A percentile compares a stretch with the other conserved stretches of the same genome.
Evolutionary conservation across 64 coral and sea anemone genomes (phyloP).

Genomic region (Anthopleura sola): DNA sequence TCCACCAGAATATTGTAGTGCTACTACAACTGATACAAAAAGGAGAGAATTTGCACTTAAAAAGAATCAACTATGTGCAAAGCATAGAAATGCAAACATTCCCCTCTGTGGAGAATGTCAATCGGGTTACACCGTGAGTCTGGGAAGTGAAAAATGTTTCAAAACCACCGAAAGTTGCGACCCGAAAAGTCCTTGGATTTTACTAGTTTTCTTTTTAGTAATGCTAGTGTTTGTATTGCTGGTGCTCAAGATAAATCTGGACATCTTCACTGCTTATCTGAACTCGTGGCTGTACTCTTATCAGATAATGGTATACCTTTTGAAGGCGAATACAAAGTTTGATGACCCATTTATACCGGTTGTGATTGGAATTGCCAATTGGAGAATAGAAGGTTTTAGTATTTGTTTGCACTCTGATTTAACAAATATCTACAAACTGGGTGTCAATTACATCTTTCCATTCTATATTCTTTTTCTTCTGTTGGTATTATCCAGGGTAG

Average conservation of each 20-base stretch:
- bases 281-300: slow-evolving; percentile 85
- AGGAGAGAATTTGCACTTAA: slow-evolving; percentile 12
- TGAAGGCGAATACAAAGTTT: slow-evolving; percentile 55
- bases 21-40: not conserved
- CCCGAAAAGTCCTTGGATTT: slow-evolving; percentile 36
- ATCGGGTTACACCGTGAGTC: slow-evolving; percentile 27
- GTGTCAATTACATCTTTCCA: slow-evolving; percentile 70
- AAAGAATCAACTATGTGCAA: slow-evolving; percentile 31
- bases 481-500: slow-evolving; percentile 55
- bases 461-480: slow-evolving; percentile 59
- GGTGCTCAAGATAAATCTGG: slow-evolving; percentile 59
- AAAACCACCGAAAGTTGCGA: not conserved
- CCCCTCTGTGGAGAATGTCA: slow-evolving; percentile 61
- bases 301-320: slow-evolving; percentile 62
- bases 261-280: slow-evolving; percentile 63
- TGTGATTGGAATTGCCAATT: slow-evolving; percentile 73
- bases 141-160: slow-evolving; percentile 40
- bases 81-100: slow-evolving; percentile 41
- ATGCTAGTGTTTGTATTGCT: slow-evolving; percentile 46
- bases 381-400: slow-evolving; percentile 12
- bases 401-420: slow-evolving; percentile 56
- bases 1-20: slow-evolving; percentile 44
- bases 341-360: slow-evolving; percentile 37
- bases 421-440: slow-evolving; percentile 74
- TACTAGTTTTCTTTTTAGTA: slow-evolving; percentile 39